Conservation (phyloP, 2,797 vertebrate species). For the Tapirus indicus region DNA sequence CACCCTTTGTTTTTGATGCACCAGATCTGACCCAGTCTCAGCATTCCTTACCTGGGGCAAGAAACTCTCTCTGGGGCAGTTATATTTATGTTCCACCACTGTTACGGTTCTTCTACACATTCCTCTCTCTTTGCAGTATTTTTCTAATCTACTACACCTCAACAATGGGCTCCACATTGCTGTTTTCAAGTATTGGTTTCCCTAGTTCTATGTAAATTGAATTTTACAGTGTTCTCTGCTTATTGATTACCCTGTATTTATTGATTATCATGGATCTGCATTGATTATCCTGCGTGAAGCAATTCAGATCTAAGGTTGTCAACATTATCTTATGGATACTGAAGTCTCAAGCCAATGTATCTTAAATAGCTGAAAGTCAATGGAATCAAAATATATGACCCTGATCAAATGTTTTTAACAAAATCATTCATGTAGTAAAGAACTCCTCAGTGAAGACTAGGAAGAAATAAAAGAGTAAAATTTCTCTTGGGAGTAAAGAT, state of each 20-base stretch:
- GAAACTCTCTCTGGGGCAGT: not conserved
- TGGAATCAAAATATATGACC: not conserved
- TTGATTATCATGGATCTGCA: no score
- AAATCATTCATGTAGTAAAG: not conserved
- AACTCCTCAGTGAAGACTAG: not conserved
- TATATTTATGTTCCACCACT: not conserved
- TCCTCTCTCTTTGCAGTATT: not conserved
- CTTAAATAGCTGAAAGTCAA: not conserved
- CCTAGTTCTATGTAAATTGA: not conserved
- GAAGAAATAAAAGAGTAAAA: not conserved
- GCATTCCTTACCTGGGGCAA: not conserved
- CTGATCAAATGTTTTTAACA: not conserved
- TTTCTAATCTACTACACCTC: not conserved
- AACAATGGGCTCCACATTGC: not conserved
- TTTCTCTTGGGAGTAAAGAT: not conserved
- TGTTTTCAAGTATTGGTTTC: not conserved
- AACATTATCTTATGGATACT: not conserved
- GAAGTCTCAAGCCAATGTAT: not conserved
- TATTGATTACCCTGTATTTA: not conserved
- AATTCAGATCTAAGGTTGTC: not conserved
- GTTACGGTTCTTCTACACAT: accelerated
- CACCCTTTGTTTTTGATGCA: not conserved
- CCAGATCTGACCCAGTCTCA: not conserved
- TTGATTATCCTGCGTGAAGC: not conserved
- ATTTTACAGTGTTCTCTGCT: not conserved